phyloP scores from a whole-genome alignment of 2,113 vertebrate genomes.

The Sinocyclocheilus maitianheensis region DNA sequence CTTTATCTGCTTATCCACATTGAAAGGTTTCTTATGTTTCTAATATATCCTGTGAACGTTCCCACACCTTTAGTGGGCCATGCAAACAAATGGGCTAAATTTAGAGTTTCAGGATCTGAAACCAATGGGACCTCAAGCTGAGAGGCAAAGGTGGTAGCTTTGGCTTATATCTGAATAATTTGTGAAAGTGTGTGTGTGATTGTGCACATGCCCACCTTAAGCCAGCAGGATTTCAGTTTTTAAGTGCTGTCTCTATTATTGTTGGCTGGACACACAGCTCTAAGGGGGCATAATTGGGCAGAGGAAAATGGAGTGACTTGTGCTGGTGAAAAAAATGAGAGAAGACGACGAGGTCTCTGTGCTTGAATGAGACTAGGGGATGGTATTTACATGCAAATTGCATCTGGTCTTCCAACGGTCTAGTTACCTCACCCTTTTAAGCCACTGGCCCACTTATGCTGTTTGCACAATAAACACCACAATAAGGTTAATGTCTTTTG shows the following conservation, averaged over 20 bases:
- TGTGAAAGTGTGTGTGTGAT: conserved; percentile 4
- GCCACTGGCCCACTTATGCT: conserved; percentile 67
- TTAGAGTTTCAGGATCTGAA: conserved; percentile 33
- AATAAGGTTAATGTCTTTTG: conserved; percentile 65
- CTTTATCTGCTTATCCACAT: conserved; percentile 7
- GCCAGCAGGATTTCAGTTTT: conserved; percentile 35
- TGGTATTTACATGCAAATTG: conserved; percentile 79
- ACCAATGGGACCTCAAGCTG: conserved; percentile 12
- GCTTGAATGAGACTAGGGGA: conserved; percentile 64
- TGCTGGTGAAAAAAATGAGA: conserved; percentile 42
- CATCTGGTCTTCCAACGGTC: conserved; percentile 67
- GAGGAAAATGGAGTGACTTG: conserved; percentile 6
- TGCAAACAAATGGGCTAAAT: conserved; percentile 38
- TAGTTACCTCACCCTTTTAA: conserved; percentile 62
- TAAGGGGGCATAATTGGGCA: conserved; percentile 63
- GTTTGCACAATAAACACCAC: conserved; percentile 78
- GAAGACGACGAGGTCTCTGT: conserved; percentile 47
- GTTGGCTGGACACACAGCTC: conserved; percentile 60
- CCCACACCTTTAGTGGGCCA: not conserved
- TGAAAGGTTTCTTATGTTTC: not conserved
- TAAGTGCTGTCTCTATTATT: conserved; percentile 65
- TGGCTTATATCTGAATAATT: conserved; percentile 10
- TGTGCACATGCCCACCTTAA: conserved; percentile 13
- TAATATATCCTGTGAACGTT: not conserved
- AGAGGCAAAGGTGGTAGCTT: not conserved